phyloP scores from a whole-genome alignment of 2,888 invertebrate species.

The Pterobdella sp. region DNA sequence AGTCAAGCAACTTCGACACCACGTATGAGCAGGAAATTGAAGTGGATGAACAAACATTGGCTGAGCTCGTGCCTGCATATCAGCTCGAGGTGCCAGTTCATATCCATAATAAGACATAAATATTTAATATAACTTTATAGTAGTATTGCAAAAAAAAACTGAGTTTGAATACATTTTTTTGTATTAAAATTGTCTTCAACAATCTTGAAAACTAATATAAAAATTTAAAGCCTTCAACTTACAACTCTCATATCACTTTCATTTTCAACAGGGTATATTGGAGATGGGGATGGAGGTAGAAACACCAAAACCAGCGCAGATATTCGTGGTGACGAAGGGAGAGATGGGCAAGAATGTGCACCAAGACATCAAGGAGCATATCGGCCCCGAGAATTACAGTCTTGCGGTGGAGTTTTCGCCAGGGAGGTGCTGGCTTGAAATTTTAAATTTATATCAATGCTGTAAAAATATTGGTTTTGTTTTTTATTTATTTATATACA shows the following conservation, averaged over 20 bases:
- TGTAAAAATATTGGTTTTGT: not conserved
- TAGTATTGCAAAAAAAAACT: not conserved
- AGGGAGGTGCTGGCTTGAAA: not conserved
- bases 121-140: not conserved
- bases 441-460: not conserved
- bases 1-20: slow-evolving; percentile 3
- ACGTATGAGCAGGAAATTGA: not conserved
- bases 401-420: slow-evolving; percentile 15
- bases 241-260: not conserved
- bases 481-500: no score
- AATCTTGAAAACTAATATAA: no score
- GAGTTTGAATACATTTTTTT: not conserved
- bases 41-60: not conserved
- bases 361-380: slow-evolving; percentile 13
- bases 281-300: not conserved
- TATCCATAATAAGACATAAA: not conserved
- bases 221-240: no score
- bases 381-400: slow-evolving; percentile 14
- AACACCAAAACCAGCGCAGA: not conserved
- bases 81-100: not conserved
- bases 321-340: slow-evolving; percentile 19
- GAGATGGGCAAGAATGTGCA: slow-evolving; percentile 25
- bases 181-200: no score
- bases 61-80: not conserved
- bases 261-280: not conserved